Conservation (phyloP, 2,113 vertebrate genomes). For the Tychaedon coryphoeus region DNA sequence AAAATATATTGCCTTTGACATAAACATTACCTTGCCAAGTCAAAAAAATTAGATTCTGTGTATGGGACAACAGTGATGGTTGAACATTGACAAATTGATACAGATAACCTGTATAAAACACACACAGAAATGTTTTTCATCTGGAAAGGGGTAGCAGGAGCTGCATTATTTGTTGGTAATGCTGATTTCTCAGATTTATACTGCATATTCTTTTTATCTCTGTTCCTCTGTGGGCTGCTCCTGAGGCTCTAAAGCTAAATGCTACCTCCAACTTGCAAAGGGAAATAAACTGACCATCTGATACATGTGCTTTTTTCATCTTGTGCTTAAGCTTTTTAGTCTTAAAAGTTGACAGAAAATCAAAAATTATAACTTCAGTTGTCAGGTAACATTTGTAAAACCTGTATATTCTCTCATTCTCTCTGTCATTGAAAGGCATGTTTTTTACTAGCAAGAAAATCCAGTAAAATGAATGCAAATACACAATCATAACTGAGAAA, state of each 20-base stretch:
- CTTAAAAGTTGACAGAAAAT: neutral
- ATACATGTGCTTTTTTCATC: rapidly evolving
- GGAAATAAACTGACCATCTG: neutral
- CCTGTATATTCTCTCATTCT: neutral
- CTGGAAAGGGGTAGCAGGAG: neutral
- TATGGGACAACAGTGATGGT: neutral
- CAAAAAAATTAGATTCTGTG: neutral
- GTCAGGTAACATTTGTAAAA: neutral
- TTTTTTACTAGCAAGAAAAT: neutral
- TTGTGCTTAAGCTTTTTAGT: neutral
- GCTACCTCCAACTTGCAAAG: neutral
- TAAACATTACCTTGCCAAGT: rapidly evolving
- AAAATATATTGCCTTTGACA: neutral
- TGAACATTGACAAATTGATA: neutral
- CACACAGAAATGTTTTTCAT: neutral
- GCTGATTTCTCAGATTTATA: neutral
- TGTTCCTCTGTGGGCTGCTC: neutral
- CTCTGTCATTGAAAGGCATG: neutral
- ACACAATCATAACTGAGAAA: neutral
- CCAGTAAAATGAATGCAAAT: neutral
- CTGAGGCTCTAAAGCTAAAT: neutral
- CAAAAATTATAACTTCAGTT: neutral
- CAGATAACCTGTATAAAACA: neutral
- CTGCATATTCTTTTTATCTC: neutral
- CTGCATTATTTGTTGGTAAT: neutral